Evolutionary conservation across 64 coral and sea anemone genomes (phyloP), one percentile per base, ranked within the genome.

Genomic region (Pachyseris speciosa): DNA sequence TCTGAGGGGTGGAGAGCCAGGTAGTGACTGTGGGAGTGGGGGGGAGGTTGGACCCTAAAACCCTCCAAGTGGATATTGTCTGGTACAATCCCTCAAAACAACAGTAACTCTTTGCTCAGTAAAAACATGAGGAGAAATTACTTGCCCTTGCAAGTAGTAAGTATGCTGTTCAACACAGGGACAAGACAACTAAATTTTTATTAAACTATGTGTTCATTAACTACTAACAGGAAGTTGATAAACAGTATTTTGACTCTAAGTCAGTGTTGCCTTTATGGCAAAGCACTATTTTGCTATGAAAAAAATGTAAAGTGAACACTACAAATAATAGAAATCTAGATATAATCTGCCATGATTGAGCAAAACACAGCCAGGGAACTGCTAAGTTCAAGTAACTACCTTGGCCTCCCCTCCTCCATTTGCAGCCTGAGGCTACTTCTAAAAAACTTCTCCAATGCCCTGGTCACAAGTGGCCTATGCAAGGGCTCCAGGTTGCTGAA

Each of bases 111-210:
- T 70, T 70, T 70, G 32, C 32, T 70, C 67, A 70, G 32, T 19
- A 70, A 63, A 61, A 70, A 70, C 32, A 70, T 36, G 32, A 70
- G 11, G 64, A 34, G 67, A 39, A 38, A 70, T 37, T 70, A 37
- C n/a, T n/a, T n/a, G n/a, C n/a, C n/a, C 67, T 70, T 70, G 67
- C 67, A 70, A 37, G 67, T 70, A 70, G 67, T 36, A 31, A 36
- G 64, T 29, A 33, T 67, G 64, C 64, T 67, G 64, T 67, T 67
- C 32, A 67, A 13, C 64, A 64, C 64, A 67, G 29, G 64, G 27
- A 67, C 28, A 67, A 67, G 19, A 65, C 61, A 67, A 36, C 64
- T 33, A 67, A 67, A 0, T 67, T 67, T 33, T 67, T 67, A 67
- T 67, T 36, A 70, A 37, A 70, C 32, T 70, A 19, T 16, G 2